Evolutionary conservation across 1,140 invertebrate species (phyloP).

Genomic region (Drosophila pachea): DNA sequence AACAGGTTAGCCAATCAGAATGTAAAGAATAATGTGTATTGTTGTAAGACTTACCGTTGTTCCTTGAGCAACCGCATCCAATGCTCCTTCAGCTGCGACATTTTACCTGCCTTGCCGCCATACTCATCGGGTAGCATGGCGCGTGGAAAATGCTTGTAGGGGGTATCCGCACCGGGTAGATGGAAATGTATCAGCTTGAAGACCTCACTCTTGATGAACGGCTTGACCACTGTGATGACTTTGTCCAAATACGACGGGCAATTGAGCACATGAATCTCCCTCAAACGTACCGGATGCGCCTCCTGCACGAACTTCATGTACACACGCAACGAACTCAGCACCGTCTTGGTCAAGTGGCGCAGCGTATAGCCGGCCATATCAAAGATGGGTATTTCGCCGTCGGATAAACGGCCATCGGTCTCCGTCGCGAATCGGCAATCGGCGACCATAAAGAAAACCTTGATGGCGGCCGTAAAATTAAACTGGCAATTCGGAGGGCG

Average conservation of each 20-base stretch:
- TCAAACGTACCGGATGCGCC: slow-evolving; percentile 86
- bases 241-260: slow-evolving; percentile 83
- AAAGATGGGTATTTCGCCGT: slow-evolving; percentile 85
- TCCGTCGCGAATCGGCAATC: slow-evolving; percentile 82
- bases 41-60: slow-evolving; percentile 56
- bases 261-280: slow-evolving; percentile 86
- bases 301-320: slow-evolving; percentile 88
- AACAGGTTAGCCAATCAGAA: too few relatives aligned
- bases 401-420: slow-evolving; percentile 67
- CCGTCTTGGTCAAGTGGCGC: slow-evolving; percentile 83
- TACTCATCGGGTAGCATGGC: slow-evolving; percentile 84
- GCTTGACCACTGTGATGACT: slow-evolving; percentile 82
- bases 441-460: slow-evolving; percentile 85
- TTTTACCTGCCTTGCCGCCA: slow-evolving; percentile 82
- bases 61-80: slow-evolving; percentile 80
- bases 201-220: slow-evolving; percentile 84
- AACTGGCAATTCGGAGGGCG: slow-evolving; percentile 79
- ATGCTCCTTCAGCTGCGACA: slow-evolving; percentile 81
- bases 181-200: slow-evolving; percentile 81
- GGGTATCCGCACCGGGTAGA: slow-evolving; percentile 81
- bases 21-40: background rate
- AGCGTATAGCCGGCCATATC: slow-evolving; percentile 83
- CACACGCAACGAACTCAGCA: slow-evolving; percentile 82
- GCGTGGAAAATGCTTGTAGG: slow-evolving; percentile 82
- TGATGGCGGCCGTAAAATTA: slow-evolving; percentile 84